These are phyloP conservation scores for Phymorhynchus buccinoides DNA, from an alignment of 1,140 invertebrate species.

Conservation along the genomic window DNA sequence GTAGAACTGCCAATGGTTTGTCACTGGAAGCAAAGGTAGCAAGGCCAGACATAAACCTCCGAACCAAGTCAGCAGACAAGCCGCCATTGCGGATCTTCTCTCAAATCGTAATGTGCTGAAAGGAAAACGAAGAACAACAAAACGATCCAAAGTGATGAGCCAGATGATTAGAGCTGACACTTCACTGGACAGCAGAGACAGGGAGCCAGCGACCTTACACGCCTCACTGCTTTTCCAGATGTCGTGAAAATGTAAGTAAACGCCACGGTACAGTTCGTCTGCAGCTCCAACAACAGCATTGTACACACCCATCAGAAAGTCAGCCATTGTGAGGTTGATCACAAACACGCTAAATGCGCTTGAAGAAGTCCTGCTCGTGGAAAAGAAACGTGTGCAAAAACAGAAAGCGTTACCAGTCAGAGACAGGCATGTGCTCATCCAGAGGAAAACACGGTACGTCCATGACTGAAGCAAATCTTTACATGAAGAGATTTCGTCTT, in stretches of 20 bases:
- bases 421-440: conserved; percentile 46
- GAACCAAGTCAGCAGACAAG: conserved; percentile 22
- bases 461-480: conserved; percentile 45
- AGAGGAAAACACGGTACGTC: conserved; percentile 43
- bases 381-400: conserved; percentile 31
- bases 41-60: conserved; percentile 6
- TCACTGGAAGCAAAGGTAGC: conserved; percentile 30
- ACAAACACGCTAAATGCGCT: conserved; percentile 50
- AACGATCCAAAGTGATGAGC: conserved; percentile 24
- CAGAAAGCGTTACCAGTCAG: conserved; percentile 49
- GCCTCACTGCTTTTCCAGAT: neutral
- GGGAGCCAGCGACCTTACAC: conserved; percentile 15
- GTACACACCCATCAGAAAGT: conserved; percentile 40
- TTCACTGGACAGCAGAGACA: conserved; percentile 15
- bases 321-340: conserved; percentile 47
- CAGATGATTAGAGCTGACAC: neutral
- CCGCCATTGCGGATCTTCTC: conserved; percentile 13
- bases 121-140: conserved; percentile 9
- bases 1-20: conserved; percentile 48
- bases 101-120: conserved; percentile 15
- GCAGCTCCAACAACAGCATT: neutral
- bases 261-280: neutral
- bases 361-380: neutral
- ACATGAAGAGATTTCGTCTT: conserved; percentile 54
- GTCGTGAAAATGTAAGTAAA: neutral